phyloP scores from a whole-genome alignment of 92 coral and sea anemone species.

The Phymanthus crucifer region DNA sequence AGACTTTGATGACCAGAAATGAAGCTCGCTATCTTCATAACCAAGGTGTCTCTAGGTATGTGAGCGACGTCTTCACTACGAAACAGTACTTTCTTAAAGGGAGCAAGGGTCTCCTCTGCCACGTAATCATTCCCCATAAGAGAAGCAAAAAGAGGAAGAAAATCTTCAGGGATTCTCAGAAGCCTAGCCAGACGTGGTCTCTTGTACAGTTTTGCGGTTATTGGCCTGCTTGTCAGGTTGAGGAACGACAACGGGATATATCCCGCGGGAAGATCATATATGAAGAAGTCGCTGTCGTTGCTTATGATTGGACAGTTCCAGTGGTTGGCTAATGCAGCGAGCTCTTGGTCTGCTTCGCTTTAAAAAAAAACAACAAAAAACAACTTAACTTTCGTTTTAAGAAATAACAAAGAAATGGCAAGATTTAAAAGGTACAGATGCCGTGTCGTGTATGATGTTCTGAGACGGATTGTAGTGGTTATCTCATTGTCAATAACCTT shows the following conservation, averaged over 20 bases:
- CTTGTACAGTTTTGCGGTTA: constrained; percentile 52
- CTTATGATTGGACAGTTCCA: constrained; percentile 80
- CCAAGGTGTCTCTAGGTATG: background rate
- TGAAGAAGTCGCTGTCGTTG: constrained; percentile 91
- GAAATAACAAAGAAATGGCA: no score
- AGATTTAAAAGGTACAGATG: no score
- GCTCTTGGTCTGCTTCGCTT: constrained; percentile 87
- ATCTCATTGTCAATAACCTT: no score
- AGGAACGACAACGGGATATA: constrained; percentile 75
- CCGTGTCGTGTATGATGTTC: no score
- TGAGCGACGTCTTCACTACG: background rate
- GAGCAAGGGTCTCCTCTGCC: constrained; percentile 37
- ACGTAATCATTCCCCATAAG: constrained; percentile 86
- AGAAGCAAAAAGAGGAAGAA: constrained; percentile 84
- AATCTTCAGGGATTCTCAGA: constrained; percentile 43
- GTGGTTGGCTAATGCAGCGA: constrained; percentile 73
- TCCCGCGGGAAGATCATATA: constrained; percentile 63
- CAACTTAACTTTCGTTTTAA: background rate
- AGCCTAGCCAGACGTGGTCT: constrained; percentile 56
- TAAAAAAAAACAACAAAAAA: background rate
- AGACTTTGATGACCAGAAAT: constrained; percentile 39
- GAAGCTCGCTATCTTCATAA: constrained; percentile 58
- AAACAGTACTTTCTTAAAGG: constrained; percentile 42
- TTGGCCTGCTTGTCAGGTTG: constrained; percentile 25
- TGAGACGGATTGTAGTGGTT: no score